Base-by-base conservation (phyloP, 2,888 invertebrate genomes). In the Diachrysia chrysitis region DNA sequence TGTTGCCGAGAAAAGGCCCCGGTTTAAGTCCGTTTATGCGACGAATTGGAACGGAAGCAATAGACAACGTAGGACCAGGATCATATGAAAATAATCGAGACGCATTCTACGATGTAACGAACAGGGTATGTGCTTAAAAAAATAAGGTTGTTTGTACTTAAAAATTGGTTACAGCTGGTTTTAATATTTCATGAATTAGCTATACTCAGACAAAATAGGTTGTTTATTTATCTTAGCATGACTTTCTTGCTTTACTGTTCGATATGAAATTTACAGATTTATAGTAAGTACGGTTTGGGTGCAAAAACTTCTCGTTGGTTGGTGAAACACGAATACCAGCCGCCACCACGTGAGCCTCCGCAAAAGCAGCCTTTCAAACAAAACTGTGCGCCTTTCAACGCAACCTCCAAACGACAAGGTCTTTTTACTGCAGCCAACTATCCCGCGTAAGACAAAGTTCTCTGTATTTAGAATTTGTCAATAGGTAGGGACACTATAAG, bases 1-100 rank as follows among this genome's bases (percentile, higher is more conserved):
- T 92, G 1, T 77, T 96, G 63, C 96, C 96, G 0, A 79, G 80
- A 0, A 84, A 82, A 16, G 96, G 95, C 0, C 94, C 95, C 7
- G 74, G 76, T 4, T 59, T 95, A 76, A 93, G 90, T 59, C 89
- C 95, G 0, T 96, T 95, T 72, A 96, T 96, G 96, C 90, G 95
- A 32, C 85, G 92, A 7, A 78, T 85, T 0, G 83, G 86, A 5
- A 83, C 81, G 0, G 93, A 95, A 78, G 71, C 87, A 4, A 81
- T 79, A 56, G 87, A 89, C 0, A 88, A 91, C 48, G 55, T 92
- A 37, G 93, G 92, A 0, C 95, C 95, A 0, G 90, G 86, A 0
- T 81, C 87, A 2, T 90, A 95, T 64, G 86, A 92, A n/a, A 68
- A 75, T 37, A 81, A 84, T 4, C 86, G 85, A 0, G 89, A 92